phyloP scores from a whole-genome alignment of 2,888 invertebrate species.

The Drosophila meridiana region DNA sequence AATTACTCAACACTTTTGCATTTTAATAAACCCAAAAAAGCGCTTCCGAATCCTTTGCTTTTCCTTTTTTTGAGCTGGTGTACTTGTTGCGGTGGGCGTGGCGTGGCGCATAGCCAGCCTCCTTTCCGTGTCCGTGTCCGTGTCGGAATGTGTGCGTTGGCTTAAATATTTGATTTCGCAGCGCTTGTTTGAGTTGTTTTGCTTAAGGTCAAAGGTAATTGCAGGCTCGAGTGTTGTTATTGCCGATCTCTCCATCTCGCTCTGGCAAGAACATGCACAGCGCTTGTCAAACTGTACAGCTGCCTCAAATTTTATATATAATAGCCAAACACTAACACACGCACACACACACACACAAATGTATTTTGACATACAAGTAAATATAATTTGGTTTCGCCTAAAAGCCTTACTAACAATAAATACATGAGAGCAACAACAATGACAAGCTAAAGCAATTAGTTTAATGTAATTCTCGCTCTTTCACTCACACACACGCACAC shows the following conservation, averaged over 20 bases:
- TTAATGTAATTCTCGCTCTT: conserved; percentile 69
- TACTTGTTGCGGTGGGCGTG: conserved; percentile 24
- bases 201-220: conserved; percentile 61
- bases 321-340: conserved; percentile 28
- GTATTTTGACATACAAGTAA: conserved; percentile 65
- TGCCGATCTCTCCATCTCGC: neutral
- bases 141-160: conserved; percentile 17
- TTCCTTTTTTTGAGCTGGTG: neutral
- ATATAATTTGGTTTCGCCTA: conserved; percentile 68
- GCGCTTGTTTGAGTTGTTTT: conserved; percentile 25
- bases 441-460: conserved; percentile 80
- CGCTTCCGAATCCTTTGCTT: conserved; percentile 26
- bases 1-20: conserved; percentile 62
- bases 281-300: conserved; percentile 35
- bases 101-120: conserved; percentile 13
- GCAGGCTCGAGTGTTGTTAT: conserved; percentile 29
- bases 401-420: conserved; percentile 60
- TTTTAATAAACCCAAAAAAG: conserved; percentile 54
- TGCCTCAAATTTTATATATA: conserved; percentile 37
- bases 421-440: conserved; percentile 59
- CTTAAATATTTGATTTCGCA: conserved; percentile 59
- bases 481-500: conserved; percentile 12
- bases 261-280: neutral
- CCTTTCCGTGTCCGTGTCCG: neutral
- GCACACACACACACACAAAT: conserved; percentile 10